phyloP scores from a whole-genome alignment of 2,797 vertebrate genomes.

The Chiloscyllium punctatum region DNA sequence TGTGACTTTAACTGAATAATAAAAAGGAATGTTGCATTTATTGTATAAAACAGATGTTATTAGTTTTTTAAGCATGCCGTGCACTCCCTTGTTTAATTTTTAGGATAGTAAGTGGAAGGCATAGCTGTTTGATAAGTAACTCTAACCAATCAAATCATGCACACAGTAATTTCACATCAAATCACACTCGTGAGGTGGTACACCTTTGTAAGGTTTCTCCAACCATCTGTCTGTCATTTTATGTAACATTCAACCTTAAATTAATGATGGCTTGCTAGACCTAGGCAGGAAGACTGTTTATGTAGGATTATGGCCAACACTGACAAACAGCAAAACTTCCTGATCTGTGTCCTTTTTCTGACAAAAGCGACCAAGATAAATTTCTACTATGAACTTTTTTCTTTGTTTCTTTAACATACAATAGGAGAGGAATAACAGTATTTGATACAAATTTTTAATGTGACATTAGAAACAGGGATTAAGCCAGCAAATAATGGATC shows the following conservation, averaged over 20 bases:
- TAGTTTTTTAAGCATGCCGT: neutral
- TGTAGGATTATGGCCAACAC: neutral
- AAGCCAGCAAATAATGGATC: neutral
- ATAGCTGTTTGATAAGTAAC: neutral
- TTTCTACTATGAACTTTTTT: neutral
- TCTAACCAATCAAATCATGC: neutral
- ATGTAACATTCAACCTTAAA: neutral
- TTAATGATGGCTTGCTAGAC: conserved; percentile 8
- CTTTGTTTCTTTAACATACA: neutral
- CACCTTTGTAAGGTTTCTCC: neutral
- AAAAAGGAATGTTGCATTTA: neutral
- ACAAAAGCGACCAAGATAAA: neutral
- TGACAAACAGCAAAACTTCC: neutral
- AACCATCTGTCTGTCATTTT: conserved; percentile 16
- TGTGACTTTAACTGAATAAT: neutral
- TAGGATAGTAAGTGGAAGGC: neutral
- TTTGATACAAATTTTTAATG: neutral
- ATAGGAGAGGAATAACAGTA: neutral
- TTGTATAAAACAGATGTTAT: conserved; percentile 9
- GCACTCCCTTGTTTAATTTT: neutral
- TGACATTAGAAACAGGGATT: neutral
- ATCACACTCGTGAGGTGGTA: neutral
- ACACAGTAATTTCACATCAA: neutral
- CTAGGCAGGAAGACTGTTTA: neutral
- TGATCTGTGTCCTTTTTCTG: neutral